phyloP scores from a whole-genome alignment of 2,888 invertebrate genomes.

The Aphidoletes aphidimyza region DNA sequence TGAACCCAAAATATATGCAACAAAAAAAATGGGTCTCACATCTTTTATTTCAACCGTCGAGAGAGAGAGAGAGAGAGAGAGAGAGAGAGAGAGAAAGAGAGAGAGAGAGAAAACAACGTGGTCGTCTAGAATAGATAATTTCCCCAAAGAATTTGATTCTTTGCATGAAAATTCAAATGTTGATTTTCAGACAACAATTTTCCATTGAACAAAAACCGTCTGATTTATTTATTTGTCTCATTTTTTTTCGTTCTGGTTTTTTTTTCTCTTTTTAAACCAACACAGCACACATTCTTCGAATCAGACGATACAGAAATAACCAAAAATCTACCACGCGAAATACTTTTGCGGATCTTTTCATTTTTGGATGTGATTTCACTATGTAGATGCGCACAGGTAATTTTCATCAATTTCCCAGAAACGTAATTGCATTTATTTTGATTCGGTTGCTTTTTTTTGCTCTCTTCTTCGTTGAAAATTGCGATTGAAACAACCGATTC shows the following conservation, averaged over 20 bases:
- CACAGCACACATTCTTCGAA: slow-evolving; percentile 54
- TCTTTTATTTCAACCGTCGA: no score
- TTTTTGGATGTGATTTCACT: slow-evolving; percentile 95
- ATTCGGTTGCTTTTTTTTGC: slow-evolving; percentile 54
- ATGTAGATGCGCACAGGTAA: slow-evolving; percentile 93
- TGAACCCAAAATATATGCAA: no score
- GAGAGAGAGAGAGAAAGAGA: no score
- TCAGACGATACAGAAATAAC: slow-evolving; percentile 55
- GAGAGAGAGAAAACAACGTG: not conserved
- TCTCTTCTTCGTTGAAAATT: no score
- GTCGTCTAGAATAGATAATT: no score
- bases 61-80: no score
- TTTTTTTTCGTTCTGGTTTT: not conserved
- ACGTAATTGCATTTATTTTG: not conserved
- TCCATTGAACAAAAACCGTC: not conserved
- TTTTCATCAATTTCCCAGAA: slow-evolving; percentile 58
- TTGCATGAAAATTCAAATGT: no score
- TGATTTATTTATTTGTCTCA: not conserved
- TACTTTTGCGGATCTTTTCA: slow-evolving; percentile 91
- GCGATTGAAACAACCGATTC: no score
- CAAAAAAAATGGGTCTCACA: no score
- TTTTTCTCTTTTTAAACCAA: no score
- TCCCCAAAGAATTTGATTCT: no score
- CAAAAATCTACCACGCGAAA: slow-evolving; percentile 91
- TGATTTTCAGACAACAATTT: no score